Conservation (phyloP, 1,140 invertebrate genomes). For the Latrodectus geometricus region DNA sequence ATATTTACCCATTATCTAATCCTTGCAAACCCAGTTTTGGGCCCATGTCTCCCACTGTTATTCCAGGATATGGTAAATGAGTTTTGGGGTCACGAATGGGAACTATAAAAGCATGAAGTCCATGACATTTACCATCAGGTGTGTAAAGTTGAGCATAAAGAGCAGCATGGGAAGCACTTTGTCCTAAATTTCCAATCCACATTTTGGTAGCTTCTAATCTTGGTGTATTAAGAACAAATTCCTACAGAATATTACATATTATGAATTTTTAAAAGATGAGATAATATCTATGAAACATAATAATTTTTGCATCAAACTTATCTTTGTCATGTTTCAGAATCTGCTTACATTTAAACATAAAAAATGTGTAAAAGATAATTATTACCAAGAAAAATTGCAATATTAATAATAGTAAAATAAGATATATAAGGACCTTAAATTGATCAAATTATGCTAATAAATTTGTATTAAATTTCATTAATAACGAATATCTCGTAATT, state of each 20-base stretch:
- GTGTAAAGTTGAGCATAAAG: constrained; percentile 91
- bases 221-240: constrained; percentile 91
- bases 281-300: neutral
- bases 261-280: neutral
- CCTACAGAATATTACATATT: constrained; percentile 71
- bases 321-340: no score
- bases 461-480: no score
- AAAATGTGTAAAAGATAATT: no score
- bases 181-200: constrained; percentile 90
- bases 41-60: constrained; percentile 87
- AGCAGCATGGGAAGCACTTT: constrained; percentile 87
- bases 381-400: no score
- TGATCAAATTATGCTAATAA: no score
- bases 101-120: constrained; percentile 87
- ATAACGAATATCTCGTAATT: no score
- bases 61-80: constrained; percentile 78
- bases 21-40: constrained; percentile 90
- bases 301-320: no score
- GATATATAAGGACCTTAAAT: no score
- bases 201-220: constrained; percentile 95
- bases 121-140: constrained; percentile 83
- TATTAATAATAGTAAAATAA: no score
- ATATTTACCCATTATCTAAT: constrained; percentile 84
- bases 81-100: constrained; percentile 84
- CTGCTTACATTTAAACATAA: no score